Evolutionary conservation across 2,797 vertebrate genomes (phyloP), one percentile per base, ranked within the genome.

Genomic region (Muraenolepis orangiensis): DNA sequence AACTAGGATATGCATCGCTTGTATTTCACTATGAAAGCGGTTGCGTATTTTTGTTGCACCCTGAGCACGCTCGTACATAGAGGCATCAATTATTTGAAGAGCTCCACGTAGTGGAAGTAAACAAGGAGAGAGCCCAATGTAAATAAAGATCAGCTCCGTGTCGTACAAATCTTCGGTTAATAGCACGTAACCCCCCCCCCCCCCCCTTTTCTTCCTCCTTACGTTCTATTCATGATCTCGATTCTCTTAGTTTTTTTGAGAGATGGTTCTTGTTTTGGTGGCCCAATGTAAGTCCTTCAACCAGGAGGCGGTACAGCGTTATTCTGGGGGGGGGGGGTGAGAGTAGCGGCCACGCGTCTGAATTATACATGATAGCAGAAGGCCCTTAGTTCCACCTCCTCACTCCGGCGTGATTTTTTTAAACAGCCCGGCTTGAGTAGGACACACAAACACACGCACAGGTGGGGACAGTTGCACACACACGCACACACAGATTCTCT

Each of bases 341-440:
- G 86, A 90, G 87, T 85, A 91, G 90, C 80, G 83, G 80, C 85
- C 13, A 72, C 84, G 83, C 85, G 74, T 87, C 87, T 92, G 90
- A 91, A 91, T 93, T 91, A 88, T 89, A 91, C 86, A 93, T 92
- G 88, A 88, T 84, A 88, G 85, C 90, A 92, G 90, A 91, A 82
- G 87, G 87, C 84, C 85, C 72, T 89, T 84, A 84, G 89, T 82
- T 90, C 86, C 91, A 90, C 85, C 83, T 85, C 83, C 80, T 82
- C 84, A 80, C 85, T 80, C 51, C 66, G 85, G 89, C 77, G 73
- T 90, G 89, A 91, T 89, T n/a, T n/a, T n/a, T n/a, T 91, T 86
- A 87, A 80, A 86, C 82, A 87, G 82, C 83, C 88, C 88, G 90
- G 80, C 42, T 32, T 79, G 84, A 88, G 86, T 76, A 64, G 82